phyloP scores from a whole-genome alignment of 2,797 vertebrate genomes.

The Aplochiton taeniatus region DNA sequence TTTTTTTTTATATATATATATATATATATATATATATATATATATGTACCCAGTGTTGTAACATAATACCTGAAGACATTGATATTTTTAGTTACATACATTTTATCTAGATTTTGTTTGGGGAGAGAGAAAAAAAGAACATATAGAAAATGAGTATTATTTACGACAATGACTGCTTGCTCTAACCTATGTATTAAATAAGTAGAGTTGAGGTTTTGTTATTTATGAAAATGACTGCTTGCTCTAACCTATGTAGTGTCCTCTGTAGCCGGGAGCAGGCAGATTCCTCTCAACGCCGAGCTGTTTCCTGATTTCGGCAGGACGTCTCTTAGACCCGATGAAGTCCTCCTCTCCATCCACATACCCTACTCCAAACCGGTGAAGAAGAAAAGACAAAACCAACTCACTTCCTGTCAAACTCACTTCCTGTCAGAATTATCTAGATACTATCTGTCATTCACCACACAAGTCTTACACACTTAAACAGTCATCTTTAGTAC shows the following conservation, averaged over 20 bases:
- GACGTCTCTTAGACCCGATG: conserved; percentile 66
- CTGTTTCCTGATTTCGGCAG: conserved; percentile 67
- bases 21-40: not conserved
- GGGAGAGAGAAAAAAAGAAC: no score
- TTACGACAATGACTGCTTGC: not conserved
- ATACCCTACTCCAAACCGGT: conserved; percentile 76
- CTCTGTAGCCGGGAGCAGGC: conserved; percentile 44
- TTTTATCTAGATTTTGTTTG: no score
- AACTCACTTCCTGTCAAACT: not conserved
- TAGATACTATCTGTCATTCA: no score
- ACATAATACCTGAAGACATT: no score
- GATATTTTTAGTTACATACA: no score
- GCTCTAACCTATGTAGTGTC: not conserved
- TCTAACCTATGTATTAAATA: not conserved
- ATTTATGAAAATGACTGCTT: not conserved
- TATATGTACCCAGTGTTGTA: not conserved
- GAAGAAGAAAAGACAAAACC: conserved; percentile 17
- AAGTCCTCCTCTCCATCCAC: conserved; percentile 75
- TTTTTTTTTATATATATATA: not conserved
- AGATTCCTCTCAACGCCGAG: conserved; percentile 64
- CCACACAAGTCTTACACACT: no score
- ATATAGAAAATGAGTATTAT: no score
- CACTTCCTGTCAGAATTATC: no score
- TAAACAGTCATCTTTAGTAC: no score
- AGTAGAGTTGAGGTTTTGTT: no score